Evolutionary conservation across 1,140 invertebrate genomes (phyloP).

Genomic region (Pinna nobilis): DNA sequence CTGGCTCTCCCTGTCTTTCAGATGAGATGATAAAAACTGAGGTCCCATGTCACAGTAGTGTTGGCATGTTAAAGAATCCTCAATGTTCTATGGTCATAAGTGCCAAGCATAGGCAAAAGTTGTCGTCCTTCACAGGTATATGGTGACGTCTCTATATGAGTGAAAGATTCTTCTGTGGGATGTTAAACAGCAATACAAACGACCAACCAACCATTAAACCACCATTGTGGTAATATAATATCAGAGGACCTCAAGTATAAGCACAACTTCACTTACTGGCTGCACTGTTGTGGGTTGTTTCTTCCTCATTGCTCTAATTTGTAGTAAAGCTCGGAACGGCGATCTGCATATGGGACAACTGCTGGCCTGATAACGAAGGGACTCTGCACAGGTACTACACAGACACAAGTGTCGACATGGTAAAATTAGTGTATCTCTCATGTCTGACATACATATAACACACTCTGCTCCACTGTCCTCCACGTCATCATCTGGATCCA

Average conservation of each 20-base stretch:
- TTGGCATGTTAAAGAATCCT: too few relatives aligned
- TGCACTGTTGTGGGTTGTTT: slow-evolving; percentile 69
- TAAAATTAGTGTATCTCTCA: slow-evolving; percentile 96
- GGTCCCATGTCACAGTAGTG: too few relatives aligned
- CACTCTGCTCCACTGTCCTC: slow-evolving; percentile 99
- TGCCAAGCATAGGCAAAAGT: too few relatives aligned
- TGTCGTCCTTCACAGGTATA: too few relatives aligned
- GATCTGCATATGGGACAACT: slow-evolving; percentile 99
- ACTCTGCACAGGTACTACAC: slow-evolving; percentile 98
- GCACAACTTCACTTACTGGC: slow-evolving; percentile 36
- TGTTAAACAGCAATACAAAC: slow-evolving; percentile 3
- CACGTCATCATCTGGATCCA: slow-evolving; percentile 83
- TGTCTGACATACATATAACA: slow-evolving; percentile 99
- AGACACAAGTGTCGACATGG: slow-evolving; percentile 98
- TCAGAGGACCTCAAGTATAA: background rate
- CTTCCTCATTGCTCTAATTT: slow-evolving; percentile 95
- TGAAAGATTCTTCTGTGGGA: background rate
- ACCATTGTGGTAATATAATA: too few relatives aligned
- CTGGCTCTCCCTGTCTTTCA: too few relatives aligned
- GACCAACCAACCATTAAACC: background rate
- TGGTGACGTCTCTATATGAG: too few relatives aligned
- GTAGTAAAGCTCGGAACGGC: slow-evolving; percentile 96
- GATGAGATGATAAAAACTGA: too few relatives aligned
- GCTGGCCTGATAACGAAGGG: slow-evolving; percentile 96
- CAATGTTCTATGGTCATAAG: too few relatives aligned